Base-by-base conservation (phyloP, 2,888 invertebrate species). In the Perithous albicinctus region DNA sequence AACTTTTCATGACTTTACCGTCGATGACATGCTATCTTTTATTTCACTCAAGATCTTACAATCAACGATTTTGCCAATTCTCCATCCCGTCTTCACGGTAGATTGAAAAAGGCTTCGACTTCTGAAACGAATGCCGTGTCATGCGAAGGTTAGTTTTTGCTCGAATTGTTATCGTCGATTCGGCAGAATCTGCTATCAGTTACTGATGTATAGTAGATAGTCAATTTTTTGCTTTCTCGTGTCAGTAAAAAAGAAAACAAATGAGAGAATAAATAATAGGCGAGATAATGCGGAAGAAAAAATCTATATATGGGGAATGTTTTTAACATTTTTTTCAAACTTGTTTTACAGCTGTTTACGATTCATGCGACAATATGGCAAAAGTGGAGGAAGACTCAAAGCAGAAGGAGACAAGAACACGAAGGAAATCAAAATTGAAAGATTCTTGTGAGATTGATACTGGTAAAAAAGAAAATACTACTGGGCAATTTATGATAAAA, bases 11-110 rank as follows among this genome's bases (percentile, higher is more conserved):
- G 15, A 10, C 4, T 29, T 1, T 15, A n/a, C n/a, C 12, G 23
- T 8, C 12, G 5, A 43, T 59, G 46, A 35, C 43, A 26, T 26
- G 15, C 35, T 48, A 5, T 23, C 48, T 8, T 23, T 41, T 43
- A n/a, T 61, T 56, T 43, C 18, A 18, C 12, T 75, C 10, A 93
- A 95, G 96, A 96, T 93, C 94, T 95, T 80, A 95, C 95, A 10
- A 92, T 96, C 89, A 94, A 95, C 87, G 95, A 96, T 88, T 94
- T 94, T 91, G 96, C 96, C 3, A 95, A 96, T 91, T 94, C 95
- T 32, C 85, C 92, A 54, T 84, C 87, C 12, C 88, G 88, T 51
- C 88, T 87, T 38, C 89, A 90, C 69, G 89, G 89, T 38, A 89
- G 92, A 81, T 78, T 91, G n/a, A 93, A 90, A 82, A 93, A 93